These are phyloP conservation scores for Melanocharis versteri DNA, from an alignment of 2,113 vertebrate species.

Conservation along the genomic window DNA sequence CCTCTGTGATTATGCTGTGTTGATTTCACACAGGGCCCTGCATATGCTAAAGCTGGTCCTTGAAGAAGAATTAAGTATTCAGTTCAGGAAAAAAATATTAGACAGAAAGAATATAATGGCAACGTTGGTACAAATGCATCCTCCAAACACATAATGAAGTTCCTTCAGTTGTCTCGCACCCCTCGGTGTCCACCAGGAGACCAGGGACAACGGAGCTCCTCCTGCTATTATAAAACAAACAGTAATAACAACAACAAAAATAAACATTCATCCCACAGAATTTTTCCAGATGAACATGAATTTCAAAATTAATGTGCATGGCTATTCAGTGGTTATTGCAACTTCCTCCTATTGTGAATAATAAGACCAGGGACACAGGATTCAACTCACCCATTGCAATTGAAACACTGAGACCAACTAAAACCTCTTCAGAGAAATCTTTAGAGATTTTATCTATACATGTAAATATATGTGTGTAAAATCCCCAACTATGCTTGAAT, in stretches of 20 bases:
- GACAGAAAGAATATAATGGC: not conserved
- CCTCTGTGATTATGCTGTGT: not conserved
- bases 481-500: not conserved
- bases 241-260: conserved; percentile 18
- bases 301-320: not conserved
- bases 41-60: conserved; percentile 5
- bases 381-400: not conserved
- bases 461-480: not conserved
- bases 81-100: not conserved
- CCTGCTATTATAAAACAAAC: conserved; percentile 12
- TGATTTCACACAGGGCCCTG: conserved; percentile 46
- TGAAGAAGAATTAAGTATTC: conserved; percentile 50
- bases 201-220: not conserved
- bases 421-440: not conserved
- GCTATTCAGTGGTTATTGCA: not conserved
- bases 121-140: not conserved
- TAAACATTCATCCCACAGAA: conserved; percentile 13
- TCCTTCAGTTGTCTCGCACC: not conserved
- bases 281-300: not conserved
- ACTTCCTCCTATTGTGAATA: not conserved
- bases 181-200: conserved; percentile 29
- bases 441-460: not conserved
- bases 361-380: not conserved
- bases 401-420: not conserved
- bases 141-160: conserved; percentile 16